These are phyloP conservation scores for Serrognathus titanus DNA, from an alignment of 2,888 invertebrate genomes.

Conservation along the genomic window DNA sequence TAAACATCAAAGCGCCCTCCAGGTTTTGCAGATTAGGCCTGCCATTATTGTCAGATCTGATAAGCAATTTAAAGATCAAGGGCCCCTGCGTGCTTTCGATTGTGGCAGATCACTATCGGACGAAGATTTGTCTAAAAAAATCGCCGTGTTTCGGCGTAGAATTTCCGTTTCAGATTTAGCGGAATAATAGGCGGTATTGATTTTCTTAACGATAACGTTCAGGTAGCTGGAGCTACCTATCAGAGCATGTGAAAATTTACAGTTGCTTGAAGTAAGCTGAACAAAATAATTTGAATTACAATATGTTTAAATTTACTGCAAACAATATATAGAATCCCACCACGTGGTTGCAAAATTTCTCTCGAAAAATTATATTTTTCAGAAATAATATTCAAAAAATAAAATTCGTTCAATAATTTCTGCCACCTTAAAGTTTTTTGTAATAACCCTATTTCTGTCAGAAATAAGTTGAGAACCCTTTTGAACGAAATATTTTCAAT, in stretches of 20 bases:
- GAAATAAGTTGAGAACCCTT: too few relatives aligned
- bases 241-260: not conserved
- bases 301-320: too few relatives aligned
- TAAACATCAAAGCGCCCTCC: conserved; percentile 46
- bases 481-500: conserved; percentile 34
- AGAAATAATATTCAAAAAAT: too few relatives aligned
- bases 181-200: not conserved
- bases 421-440: too few relatives aligned
- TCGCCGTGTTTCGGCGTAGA: conserved; percentile 1
- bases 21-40: conserved; percentile 44
- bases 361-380: too few relatives aligned
- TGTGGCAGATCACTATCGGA: conserved; percentile 19
- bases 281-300: too few relatives aligned
- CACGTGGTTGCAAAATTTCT: too few relatives aligned
- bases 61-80: conserved; percentile 38
- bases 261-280: too few relatives aligned
- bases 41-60: conserved; percentile 42
- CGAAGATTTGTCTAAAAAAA: conserved; percentile 8
- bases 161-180: conserved; percentile 5
- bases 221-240: not conserved
- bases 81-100: conserved; percentile 14
- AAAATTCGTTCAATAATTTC: too few relatives aligned
- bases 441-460: too few relatives aligned
- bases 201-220: not conserved
- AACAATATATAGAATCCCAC: too few relatives aligned